Evolutionary conservation across 1,140 invertebrate species (phyloP).

Genomic region (Trichonephila inaurata): DNA sequence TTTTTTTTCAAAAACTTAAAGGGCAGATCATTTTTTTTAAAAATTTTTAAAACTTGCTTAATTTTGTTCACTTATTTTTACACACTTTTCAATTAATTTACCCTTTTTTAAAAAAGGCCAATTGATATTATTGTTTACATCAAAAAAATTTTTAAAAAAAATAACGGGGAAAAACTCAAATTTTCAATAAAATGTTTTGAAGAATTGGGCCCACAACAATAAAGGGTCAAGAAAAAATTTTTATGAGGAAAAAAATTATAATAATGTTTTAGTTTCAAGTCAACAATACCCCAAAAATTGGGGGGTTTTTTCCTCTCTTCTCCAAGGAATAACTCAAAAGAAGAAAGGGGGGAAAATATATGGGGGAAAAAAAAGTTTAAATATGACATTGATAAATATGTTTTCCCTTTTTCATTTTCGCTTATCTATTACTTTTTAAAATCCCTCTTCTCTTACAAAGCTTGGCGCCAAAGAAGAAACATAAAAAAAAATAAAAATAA

Average conservation of each 20-base stretch:
- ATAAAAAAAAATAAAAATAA: not conserved
- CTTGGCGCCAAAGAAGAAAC: not conserved
- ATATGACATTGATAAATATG: conserved; percentile 28
- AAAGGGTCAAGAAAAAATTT: no score
- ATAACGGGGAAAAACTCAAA: no score
- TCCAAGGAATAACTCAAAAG: not conserved
- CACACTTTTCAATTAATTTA: no score
- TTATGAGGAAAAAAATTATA: not conserved
- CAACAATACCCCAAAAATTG: not conserved
- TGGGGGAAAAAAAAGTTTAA: not conserved
- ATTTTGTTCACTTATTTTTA: no score
- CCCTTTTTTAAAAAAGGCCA: no score
- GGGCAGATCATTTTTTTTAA: no score
- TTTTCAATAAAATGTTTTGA: no score
- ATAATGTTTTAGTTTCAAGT: not conserved
- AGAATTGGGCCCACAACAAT: no score
- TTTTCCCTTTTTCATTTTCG: not conserved
- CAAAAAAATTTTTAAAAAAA: no score
- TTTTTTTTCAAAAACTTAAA: no score
- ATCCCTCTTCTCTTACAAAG: not conserved
- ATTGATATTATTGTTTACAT: no score
- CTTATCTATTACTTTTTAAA: not conserved
- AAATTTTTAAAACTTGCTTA: no score
- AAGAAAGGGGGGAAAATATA: not conserved
- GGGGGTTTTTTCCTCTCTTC: not conserved